Evolutionary conservation across 2,797 vertebrate species (phyloP).

Genomic region (Gadopsis marmoratus): DNA sequence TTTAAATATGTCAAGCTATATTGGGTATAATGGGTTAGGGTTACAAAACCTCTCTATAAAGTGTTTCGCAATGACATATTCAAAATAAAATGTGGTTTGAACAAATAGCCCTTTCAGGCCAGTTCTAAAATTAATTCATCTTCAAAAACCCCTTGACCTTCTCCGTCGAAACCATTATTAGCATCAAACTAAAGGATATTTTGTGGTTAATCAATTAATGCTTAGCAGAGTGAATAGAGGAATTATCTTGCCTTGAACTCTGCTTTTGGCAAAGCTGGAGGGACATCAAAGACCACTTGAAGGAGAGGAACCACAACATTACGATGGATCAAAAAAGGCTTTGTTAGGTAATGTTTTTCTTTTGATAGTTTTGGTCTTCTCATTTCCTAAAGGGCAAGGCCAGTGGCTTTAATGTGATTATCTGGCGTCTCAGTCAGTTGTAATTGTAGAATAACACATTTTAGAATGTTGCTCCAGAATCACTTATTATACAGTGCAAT

Average conservation of each 20-base stretch:
- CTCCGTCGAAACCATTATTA: not conserved
- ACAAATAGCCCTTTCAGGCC: not conserved
- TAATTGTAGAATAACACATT: not conserved
- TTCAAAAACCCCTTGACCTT: not conserved
- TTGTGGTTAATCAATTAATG: not conserved
- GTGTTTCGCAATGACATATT: not conserved
- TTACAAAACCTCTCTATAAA: not conserved
- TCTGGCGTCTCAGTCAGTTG: conserved; percentile 3
- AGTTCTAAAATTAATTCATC: not conserved
- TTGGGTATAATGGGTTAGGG: not conserved
- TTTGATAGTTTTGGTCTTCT: conserved; percentile 6
- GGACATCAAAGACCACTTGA: not conserved
- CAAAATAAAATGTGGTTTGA: not conserved
- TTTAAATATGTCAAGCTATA: not conserved
- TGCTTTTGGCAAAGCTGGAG: conserved; percentile 2
- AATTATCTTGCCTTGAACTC: not conserved
- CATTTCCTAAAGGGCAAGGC: conserved; percentile 13
- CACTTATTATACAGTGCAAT: not conserved
- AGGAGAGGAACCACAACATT: not conserved
- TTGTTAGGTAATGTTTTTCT: conserved; percentile 6
- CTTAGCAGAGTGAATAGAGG: not conserved
- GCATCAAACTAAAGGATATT: not conserved
- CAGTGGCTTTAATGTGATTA: conserved; percentile 1
- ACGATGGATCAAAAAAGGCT: conserved; percentile 4
- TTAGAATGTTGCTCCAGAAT: not conserved